Percentiles rank a stretch among this genome's conserved stretches.
Evolutionary conservation across 2,797 vertebrate species (phyloP).

Genomic region (Cuculus canorus): DNA sequence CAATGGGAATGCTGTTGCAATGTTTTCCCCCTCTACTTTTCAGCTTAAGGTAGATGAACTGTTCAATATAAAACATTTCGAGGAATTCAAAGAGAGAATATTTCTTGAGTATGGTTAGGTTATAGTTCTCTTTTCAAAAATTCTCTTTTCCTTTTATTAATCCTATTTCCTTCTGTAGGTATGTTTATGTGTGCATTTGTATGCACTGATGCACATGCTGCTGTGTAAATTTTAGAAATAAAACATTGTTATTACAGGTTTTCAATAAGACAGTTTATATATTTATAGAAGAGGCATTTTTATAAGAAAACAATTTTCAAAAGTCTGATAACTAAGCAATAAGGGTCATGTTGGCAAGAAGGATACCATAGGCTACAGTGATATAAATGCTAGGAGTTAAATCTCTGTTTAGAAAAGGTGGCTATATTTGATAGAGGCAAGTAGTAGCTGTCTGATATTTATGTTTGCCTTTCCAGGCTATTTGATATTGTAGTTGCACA

Average conservation of each 20-base stretch:
- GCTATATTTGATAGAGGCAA: background rate
- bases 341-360: background rate
- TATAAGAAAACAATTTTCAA: background rate
- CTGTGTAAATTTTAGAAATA: background rate
- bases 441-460: no score
- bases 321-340: background rate
- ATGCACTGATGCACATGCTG: background rate
- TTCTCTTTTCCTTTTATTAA: background rate
- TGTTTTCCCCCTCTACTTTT: accelerated
- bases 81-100: background rate
- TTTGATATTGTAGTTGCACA: accelerated
- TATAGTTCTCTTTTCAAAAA: background rate
- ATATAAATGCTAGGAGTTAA: background rate
- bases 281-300: background rate
- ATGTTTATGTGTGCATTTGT: background rate
- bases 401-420: background rate
- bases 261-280: background rate
- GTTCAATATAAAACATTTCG: background rate
- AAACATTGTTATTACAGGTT: background rate
- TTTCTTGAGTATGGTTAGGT: background rate
- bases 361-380: accelerated
- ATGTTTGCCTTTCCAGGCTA: background rate
- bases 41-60: background rate
- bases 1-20: background rate
- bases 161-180: background rate